Evolutionary conservation across 2,113 vertebrate species (phyloP), one percentile per base, ranked within the genome.

Genomic region (Pelusios castaneus): DNA sequence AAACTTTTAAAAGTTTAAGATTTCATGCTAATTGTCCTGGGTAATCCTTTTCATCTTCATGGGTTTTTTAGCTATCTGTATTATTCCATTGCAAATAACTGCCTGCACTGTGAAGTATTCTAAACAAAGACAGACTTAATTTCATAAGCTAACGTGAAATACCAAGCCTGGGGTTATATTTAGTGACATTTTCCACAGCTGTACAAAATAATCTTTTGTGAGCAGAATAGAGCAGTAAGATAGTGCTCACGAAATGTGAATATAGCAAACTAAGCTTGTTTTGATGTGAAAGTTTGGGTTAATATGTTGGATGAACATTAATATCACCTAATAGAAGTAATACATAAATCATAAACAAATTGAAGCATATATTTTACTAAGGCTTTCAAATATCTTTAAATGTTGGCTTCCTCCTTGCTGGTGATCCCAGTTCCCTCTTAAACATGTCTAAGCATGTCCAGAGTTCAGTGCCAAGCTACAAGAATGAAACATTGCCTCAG

Each of bases 131-230:
- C 49, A 76, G 13, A 75, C 41, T 85, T 85, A 43, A 63, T 89
- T 89, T 89, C 58, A 12, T 81, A 92, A 75, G 55, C 21, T 84
- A 34, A 78, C 91, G 10, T 80, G 91, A 87, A 94, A 87, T 89
- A 51, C 47, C 31, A 76, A 3, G 43, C 34, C 10, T 21, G 45
- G 47, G 60, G 10, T 2, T 87, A 58, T 52, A 87, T 91, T 93
- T 87, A 85, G 80, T 12, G 24, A 87, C 63, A 31, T 25, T 87
- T 89, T 85, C 84, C 47, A 89, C 73, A 91, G 41, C 87, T 1
- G 76, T 54, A 58, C 9, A 82, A 85, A 84, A 43, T 56, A 49
- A 31, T 67, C 43, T 29, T 85, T 47, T 52, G 10, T 76, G 19
- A 78, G 24, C 45, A 58, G 47, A 87, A 67, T 14, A 34, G 87